These are phyloP conservation scores for Pomacea canaliculata DNA, from an alignment of 2,888 invertebrate genomes.

Conservation along the genomic window DNA sequence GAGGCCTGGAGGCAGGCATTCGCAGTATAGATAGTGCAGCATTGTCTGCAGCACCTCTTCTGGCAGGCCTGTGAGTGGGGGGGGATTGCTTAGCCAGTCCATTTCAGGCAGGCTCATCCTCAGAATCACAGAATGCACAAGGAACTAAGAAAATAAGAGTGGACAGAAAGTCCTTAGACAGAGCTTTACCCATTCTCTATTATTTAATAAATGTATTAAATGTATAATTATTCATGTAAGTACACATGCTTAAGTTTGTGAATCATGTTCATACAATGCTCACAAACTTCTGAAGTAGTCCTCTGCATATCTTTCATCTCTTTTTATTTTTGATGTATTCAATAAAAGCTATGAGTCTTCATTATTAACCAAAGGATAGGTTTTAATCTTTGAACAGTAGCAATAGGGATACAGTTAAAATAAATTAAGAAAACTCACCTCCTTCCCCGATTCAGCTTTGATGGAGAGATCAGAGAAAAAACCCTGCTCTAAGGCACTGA, in stretches of 20 bases:
- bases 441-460: conserved; percentile 73
- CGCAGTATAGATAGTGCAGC: conserved; percentile 77
- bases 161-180: background rate
- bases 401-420: no score
- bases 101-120: conserved; percentile 74
- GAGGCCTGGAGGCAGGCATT: conserved; percentile 76
- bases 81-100: conserved; percentile 71
- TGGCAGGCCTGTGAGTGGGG: conserved; percentile 73
- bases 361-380: no score
- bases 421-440: conserved; percentile 64
- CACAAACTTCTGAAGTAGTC: no score
- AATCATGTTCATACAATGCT: no score
- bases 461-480: conserved; percentile 77
- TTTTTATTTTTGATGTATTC: background rate
- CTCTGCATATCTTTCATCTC: background rate
- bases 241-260: background rate
- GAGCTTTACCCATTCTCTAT: no score
- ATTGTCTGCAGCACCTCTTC: conserved; percentile 77
- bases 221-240: no score
- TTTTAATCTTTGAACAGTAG: no score
- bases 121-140: conserved; percentile 74
- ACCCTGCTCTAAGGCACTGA: conserved; percentile 77
- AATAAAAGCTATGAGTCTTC: no score
- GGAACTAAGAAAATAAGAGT: conserved; percentile 58
- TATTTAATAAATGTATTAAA: no score